Evolutionary conservation across 2,797 vertebrate species (phyloP).

Genomic region (Oophaga sylvatica): DNA sequence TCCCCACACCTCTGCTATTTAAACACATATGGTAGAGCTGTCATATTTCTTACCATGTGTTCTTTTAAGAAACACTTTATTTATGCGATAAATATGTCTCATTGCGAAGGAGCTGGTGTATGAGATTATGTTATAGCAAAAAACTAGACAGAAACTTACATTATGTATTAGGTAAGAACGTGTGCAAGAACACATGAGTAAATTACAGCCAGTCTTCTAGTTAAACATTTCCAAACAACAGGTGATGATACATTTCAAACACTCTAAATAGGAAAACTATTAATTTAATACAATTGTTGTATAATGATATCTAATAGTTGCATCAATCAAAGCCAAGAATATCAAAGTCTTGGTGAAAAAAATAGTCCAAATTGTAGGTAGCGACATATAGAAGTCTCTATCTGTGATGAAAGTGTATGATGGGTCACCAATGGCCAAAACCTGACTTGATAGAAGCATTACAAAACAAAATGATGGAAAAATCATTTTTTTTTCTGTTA

Average conservation of each 20-base stretch:
- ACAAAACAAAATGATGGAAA: neutral
- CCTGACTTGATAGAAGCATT: neutral
- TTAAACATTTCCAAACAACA: neutral
- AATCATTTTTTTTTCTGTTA: neutral
- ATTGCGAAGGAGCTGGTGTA: slow-evolving; percentile 29
- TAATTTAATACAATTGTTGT: neutral
- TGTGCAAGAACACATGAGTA: neutral
- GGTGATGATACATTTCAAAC: neutral
- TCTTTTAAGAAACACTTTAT: slow-evolving; percentile 21
- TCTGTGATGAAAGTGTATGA: neutral
- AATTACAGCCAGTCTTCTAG: neutral
- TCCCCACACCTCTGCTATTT: neutral
- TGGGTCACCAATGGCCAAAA: neutral
- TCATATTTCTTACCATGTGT: slow-evolving; percentile 23
- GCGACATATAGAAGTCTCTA: neutral
- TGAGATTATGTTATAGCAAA: neutral
- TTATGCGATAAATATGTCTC: slow-evolving; percentile 26
- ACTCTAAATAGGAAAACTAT: neutral
- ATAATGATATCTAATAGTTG: neutral
- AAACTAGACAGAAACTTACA: neutral
- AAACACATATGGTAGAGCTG: slow-evolving; percentile 33
- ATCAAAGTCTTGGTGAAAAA: neutral
- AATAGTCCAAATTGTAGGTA: neutral
- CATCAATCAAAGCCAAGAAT: neutral
- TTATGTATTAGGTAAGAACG: neutral